These are phyloP conservation scores for Eretmochelys imbricata DNA, from an alignment of 2,113 vertebrate genomes.

Conservation along the genomic window DNA sequence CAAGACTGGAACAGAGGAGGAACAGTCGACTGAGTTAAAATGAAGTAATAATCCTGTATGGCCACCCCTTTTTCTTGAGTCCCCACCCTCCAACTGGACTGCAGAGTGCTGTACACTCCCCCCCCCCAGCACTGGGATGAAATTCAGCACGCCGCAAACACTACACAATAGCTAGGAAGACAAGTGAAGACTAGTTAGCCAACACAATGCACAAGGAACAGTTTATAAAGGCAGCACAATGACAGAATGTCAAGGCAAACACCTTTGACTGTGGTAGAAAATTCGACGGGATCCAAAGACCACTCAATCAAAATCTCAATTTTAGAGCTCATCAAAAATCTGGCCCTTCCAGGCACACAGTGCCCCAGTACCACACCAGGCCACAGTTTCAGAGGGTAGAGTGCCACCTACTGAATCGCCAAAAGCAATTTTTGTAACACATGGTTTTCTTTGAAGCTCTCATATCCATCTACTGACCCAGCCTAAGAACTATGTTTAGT, in stretches of 20 bases:
- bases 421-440: background rate
- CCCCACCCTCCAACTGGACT: background rate
- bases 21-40: background rate
- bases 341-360: background rate
- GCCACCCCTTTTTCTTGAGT: background rate
- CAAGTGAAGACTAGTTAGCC: background rate
- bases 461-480: background rate
- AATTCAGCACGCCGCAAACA: background rate
- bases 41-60: background rate
- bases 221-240: background rate
- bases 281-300: rapidly evolving
- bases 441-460: background rate
- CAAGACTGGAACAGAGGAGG: background rate
- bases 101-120: no score
- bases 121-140: background rate
- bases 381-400: background rate
- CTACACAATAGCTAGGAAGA: background rate
- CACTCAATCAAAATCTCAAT: background rate
- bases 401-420: background rate
- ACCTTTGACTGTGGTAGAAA: background rate
- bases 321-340: background rate
- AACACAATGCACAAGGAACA: rapidly evolving
- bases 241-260: rapidly evolving
- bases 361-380: background rate
- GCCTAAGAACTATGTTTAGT: background rate